Base-by-base conservation (phyloP, 2,888 invertebrate genomes). In the Frankliniella intonsa region DNA sequence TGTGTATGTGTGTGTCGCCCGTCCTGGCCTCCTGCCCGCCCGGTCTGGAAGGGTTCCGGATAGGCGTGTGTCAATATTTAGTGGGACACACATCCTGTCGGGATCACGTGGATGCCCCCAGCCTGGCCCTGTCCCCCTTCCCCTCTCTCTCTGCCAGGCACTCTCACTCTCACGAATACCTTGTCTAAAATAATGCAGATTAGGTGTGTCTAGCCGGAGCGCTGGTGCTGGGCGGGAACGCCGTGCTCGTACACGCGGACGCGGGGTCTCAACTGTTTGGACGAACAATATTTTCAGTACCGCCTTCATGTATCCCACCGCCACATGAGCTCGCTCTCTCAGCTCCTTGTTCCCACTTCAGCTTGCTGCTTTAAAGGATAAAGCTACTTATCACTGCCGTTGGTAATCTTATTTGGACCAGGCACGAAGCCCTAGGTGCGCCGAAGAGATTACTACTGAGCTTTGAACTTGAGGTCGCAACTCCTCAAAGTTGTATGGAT, bases 81-180 rank as follows among this genome's bases (percentile, higher is more conserved):
- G 25, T 76, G 69, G 69, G 69, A 76, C 69, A 76, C 69, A 76
- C 69, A 76, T 76, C 69, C 69, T 76, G 69, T 76, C 10, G 69
- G 69, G 69, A 76, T 76, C 69, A 25, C 69, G 22, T 10, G 9
- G 7, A 25, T 12, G 69, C 17, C 55, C 55, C 55, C 5, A 14
- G 55, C 14, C 55, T 55, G 14, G 5, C 55, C 55, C 5, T 38
- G 38, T 5, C 38, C 38, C 38, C 38, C 38, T 5, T 14, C 17
- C 55, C 55, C 55, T 55, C 12, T 55, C 14, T 12, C 19, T 55
- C 55, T 55, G 17, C 1, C 69, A 69, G 9, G 22, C 69, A 69
- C 69, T 22, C 69, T 22, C 22, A 22, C 69, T 22, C 22, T 19
- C 65, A 65, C n/a, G 22, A n/a, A 69, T 25, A 76, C 69, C n/a